Base-by-base conservation (phyloP, 2,113 vertebrate species). In the Mesitornis unicolor region DNA sequence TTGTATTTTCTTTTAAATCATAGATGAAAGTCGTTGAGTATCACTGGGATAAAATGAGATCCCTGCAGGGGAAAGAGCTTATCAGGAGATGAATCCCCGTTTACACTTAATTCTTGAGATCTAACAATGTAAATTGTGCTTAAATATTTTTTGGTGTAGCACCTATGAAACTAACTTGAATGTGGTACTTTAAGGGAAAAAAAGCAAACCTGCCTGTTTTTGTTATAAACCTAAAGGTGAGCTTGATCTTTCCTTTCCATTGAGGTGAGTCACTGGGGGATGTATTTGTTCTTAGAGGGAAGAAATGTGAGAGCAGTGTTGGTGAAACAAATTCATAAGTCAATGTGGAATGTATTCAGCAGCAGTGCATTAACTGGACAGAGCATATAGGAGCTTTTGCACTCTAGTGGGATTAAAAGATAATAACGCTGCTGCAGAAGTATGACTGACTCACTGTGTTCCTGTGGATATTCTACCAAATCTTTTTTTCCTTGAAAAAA, bases 1-100 rank as follows among this genome's bases (percentile, higher is more conserved):
- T 25, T 51, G 4, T 80, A 56, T 93, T 92, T 90, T 67, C 85
- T 90, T 93, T 84, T 53, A 92, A 83, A 93, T 71, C 0, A 0
- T 29, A 92, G 68, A 92, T 95, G 83, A 92, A 95, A 95, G 92
- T 57, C 90, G 15, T 73, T 92, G 82, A 82, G 13, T 76, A 65
- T 75, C n/a, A 16, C 31, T 68, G 56, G 29, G 56, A 91, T 82
- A 80, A 91, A 91, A 77, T 16, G 33, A 87, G 84, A 76, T 85
- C 53, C 74, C 90, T 79, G 61, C 38, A 77, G 95, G 93, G 79
- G 75, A 97, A 93, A 95, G 90, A 75, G 51, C 51, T 93, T 19
- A 38, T 68, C 2, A 4, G 64, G 59, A 78, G 65, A 86, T 78
- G 68, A 90, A 78, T 90, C 43, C 47, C 40, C 33, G 21, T 75